A percentile compares a stretch with the other conserved stretches of the same genome.
Conservation (phyloP, 2,888 invertebrate genomes). For the Folsomia manolachei region DNA sequence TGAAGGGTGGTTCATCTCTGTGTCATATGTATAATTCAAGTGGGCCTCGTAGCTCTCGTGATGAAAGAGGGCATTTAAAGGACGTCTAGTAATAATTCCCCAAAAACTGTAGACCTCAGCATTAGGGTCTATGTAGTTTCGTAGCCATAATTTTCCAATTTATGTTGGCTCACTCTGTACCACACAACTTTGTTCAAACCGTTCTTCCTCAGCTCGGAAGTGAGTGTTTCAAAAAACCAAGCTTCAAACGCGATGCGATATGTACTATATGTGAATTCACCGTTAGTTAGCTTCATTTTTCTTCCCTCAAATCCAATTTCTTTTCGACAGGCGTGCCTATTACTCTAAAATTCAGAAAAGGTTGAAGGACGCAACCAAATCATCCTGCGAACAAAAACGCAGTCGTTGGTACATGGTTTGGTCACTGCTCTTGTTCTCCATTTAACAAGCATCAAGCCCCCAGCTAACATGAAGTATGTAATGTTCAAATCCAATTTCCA, state of each 20-base stretch:
- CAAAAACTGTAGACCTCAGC: not conserved
- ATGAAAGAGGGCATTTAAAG: too few relatives aligned
- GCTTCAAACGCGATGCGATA: not conserved
- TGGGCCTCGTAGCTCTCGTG: too few relatives aligned
- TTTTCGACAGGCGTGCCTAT: slow-evolving; percentile 13
- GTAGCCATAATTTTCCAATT: not conserved
- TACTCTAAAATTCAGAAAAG: not conserved
- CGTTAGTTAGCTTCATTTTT: slow-evolving; percentile 22
- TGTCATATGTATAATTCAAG: too few relatives aligned
- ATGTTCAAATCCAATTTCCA: too few relatives aligned
- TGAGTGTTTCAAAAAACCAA: not conserved
- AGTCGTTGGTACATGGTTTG: too few relatives aligned
- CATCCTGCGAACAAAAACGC: not conserved
- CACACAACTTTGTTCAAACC: too few relatives aligned
- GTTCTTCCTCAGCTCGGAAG: not conserved
- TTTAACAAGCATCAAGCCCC: not conserved
- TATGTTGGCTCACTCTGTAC: not conserved
- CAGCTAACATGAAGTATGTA: too few relatives aligned
- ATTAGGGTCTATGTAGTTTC: not conserved
- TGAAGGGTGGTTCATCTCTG: too few relatives aligned
- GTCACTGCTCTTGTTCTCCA: not conserved
- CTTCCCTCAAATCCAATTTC: slow-evolving; percentile 19
- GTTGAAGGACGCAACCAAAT: not conserved
- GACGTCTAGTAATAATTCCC: too few relatives aligned
- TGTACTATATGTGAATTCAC: not conserved